Evolutionary conservation across 2,797 vertebrate genomes (phyloP), one percentile per base, ranked within the genome.

Genomic region (Sciurus carolinensis): DNA sequence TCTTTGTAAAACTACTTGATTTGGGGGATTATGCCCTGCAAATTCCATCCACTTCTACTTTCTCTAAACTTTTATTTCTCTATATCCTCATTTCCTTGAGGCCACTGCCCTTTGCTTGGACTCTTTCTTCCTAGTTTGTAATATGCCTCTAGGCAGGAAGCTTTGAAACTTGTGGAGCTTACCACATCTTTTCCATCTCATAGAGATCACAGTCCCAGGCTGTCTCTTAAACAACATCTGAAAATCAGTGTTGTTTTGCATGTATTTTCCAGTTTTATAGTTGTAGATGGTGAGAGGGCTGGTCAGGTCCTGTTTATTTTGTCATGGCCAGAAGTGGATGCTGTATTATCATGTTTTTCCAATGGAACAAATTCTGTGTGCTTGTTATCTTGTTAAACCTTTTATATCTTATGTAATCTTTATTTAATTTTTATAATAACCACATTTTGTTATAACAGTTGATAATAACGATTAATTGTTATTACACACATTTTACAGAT

Each of bases 351-450:
- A 64, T 52, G 26, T 50, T 83, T 59, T 89, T 71, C 59, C 14
- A 44, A 5, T 50, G 42, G 50, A 88, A n/a, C 75, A 50, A 88
- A 71, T 92, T 88, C 28, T 77, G 20, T 88, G 15, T 92, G 33
- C 50, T 50, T 87, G 7, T 81, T 57, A 69, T 72, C 26, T 39
- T 83, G 10, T 88, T 92, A 87, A 77, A 73, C 24, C n/a, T 44
- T 69, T 89, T 77, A 79, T 14, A 85, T 71, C 15, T 66, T 62
- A 67, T 79, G 36, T 91, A 87, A 57, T 81, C 3, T 36, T 86
- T 89, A n/a, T 90, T 72, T 86, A 50, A 64, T 73, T 86, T 91
- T 80, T 81, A n/a, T 24, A n/a, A 81, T 24, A 81, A 72, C 6
- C 33, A 66, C 3, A 57, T 87, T 95, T 95, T 79, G 0, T 91